Base-by-base conservation (phyloP, 2,888 invertebrate species). In the Leucozona laternaria region DNA sequence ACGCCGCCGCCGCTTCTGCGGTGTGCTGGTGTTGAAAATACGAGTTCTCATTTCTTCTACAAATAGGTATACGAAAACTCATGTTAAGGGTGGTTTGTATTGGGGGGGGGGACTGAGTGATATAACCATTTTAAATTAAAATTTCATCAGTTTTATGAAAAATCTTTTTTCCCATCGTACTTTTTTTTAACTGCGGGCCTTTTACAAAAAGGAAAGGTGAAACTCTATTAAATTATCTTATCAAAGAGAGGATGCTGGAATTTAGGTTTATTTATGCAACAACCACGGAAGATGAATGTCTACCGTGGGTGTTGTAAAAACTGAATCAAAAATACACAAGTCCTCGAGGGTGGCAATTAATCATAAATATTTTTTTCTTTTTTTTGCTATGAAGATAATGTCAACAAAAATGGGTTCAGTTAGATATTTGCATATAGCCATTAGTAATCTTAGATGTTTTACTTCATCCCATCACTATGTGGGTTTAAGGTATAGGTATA, bases 391-490 rank as follows among this genome's bases (percentile, higher is more conserved):
- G 40, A 28, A 92, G 92, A 92, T 92, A 92, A 91, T 92, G 92
- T 92, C 92, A 92, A 91, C 92, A 91, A 91, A 92, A 92, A 92
- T 92, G 91, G 91, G 90, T 92, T 91, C 90, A 90, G 91, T 91
- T 91, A 91, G 91, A 91, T 91, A 85, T 85, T 85, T 85, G 85
- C 85, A 85, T 85, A 85, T 85, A 85, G 81, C 80, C 85, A 85
- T 85, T 85, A 85, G 85, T 85, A 80, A 81, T 81, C 85, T 73
- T 83, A 77, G 85, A 81, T 81, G 76, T 50, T 62, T 55, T 60
- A 55, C 72, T 66, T 40, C 57, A 70, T 76, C 77, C 81, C 77
- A 62, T 43, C 11, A 48, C 66, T 72, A n/a, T n/a, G 66, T 15
- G 31, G 48, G 7, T 62, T 68, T 62, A 79, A 70, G 58, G 72